Conservation (phyloP, 2,888 invertebrate species). For the Perizoma affinitatum region DNA sequence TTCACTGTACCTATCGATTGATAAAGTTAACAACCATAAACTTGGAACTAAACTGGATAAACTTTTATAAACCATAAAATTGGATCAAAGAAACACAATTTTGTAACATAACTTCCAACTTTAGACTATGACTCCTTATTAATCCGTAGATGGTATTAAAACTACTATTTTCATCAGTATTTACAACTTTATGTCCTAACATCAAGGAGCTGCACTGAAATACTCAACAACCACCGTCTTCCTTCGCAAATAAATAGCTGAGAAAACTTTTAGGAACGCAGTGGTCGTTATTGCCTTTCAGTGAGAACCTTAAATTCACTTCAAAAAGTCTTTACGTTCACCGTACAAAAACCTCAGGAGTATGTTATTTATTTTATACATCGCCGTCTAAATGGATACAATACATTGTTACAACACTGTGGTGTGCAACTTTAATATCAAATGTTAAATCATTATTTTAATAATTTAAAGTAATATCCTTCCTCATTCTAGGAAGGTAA, state of each 20-base stretch:
- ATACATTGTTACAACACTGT: conserved; percentile 13
- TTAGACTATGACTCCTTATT: conserved; percentile 10
- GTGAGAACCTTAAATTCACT: conserved; percentile 35
- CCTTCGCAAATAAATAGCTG: conserved; percentile 8
- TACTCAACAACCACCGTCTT: conserved; percentile 14
- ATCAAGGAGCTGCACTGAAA: conserved; percentile 12
- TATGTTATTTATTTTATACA: conserved; percentile 8
- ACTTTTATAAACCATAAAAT: too few relatives aligned
- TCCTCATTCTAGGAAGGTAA: too few relatives aligned
- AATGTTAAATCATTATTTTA: too few relatives aligned
- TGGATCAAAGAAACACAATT: background rate
- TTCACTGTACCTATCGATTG: too few relatives aligned
- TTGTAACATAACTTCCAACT: background rate
- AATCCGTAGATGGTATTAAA: conserved; percentile 11
- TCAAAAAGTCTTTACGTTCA: conserved; percentile 33
- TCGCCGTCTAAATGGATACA: conserved; percentile 14
- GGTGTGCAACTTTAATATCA: background rate
- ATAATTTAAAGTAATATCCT: too few relatives aligned
- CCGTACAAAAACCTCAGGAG: conserved; percentile 16
- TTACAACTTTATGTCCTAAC: conserved; percentile 19
- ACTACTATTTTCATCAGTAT: conserved; percentile 27
- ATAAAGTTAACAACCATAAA: too few relatives aligned
- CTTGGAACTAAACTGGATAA: background rate
- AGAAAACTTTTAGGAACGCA: conserved; percentile 3
- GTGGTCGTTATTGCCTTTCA: conserved; percentile 25